phyloP scores from a whole-genome alignment of 2,113 vertebrate species.

The Patagioenas fasciata region DNA sequence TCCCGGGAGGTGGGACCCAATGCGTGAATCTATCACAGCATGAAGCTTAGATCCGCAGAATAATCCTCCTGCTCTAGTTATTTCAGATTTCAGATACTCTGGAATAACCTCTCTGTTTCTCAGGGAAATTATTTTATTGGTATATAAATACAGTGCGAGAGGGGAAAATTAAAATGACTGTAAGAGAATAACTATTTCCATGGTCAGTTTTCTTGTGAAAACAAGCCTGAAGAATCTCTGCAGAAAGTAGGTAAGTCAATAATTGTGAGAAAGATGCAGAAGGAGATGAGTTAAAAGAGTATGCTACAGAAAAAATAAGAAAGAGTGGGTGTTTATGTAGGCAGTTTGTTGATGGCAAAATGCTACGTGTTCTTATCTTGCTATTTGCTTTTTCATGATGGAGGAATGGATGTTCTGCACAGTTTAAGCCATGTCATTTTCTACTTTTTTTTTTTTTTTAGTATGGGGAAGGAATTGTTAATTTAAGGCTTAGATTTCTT shows the following conservation, averaged over 20 bases:
- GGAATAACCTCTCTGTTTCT: neutral
- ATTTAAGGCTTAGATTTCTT: neutral
- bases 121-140: neutral
- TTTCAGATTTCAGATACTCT: neutral
- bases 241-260: neutral
- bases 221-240: neutral
- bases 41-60: neutral
- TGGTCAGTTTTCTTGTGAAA: neutral
- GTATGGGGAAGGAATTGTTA: neutral
- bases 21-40: neutral
- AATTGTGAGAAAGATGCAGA: neutral
- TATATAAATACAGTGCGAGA: neutral
- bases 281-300: constrained; percentile 17
- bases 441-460: neutral
- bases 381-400: neutral
- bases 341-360: constrained; percentile 48
- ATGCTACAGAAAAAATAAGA: constrained; percentile 22
- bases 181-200: neutral
- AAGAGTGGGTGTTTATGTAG: constrained; percentile 23
- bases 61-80: neutral
- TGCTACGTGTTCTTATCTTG: constrained; percentile 45
- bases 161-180: neutral
- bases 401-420: constrained; percentile 2
- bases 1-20: neutral
- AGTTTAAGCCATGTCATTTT: neutral